Conservation (phyloP, 1,140 invertebrate species). For the Wiebesia pumilae region DNA sequence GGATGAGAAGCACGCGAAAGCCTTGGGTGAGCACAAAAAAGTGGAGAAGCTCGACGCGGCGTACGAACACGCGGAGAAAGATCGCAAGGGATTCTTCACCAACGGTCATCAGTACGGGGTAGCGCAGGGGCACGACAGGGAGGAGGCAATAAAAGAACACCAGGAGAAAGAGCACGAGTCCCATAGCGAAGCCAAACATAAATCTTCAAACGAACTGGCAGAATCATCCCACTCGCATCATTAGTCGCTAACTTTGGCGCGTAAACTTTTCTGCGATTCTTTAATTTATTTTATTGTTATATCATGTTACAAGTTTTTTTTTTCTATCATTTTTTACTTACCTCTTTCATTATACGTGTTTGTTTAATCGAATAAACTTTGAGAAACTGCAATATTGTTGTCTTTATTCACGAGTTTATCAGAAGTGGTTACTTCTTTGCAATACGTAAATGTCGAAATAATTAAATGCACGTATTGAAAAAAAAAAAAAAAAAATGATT, state of each 20-base stretch:
- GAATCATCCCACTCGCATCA: constrained; percentile 2
- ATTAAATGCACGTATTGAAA: too few species aligned
- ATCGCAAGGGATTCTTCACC: constrained; percentile 79
- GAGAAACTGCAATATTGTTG: background rate
- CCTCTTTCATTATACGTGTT: background rate
- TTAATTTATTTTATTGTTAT: background rate
- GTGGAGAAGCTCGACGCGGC: constrained; percentile 79
- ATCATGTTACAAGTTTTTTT: too few species aligned
- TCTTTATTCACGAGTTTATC: background rate
- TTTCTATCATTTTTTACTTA: background rate
- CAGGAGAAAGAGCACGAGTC: constrained; percentile 80
- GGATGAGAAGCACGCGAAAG: constrained; percentile 77
- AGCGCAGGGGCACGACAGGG: constrained; percentile 80
- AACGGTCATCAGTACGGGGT: constrained; percentile 79
- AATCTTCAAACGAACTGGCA: background rate
- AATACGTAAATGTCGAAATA: too few species aligned
- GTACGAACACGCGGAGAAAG: constrained; percentile 78
- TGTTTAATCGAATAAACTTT: constrained; percentile 15
- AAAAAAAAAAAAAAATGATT: too few species aligned
- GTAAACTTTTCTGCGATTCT: background rate
- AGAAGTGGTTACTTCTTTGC: too few species aligned
- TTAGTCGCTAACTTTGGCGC: background rate
- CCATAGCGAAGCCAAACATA: constrained; percentile 80
- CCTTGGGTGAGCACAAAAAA: constrained; percentile 79
- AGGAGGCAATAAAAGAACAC: constrained; percentile 80